These are phyloP conservation scores for Oreamnos americanus DNA, from an alignment of 2,113 vertebrate species.

Conservation along the genomic window DNA sequence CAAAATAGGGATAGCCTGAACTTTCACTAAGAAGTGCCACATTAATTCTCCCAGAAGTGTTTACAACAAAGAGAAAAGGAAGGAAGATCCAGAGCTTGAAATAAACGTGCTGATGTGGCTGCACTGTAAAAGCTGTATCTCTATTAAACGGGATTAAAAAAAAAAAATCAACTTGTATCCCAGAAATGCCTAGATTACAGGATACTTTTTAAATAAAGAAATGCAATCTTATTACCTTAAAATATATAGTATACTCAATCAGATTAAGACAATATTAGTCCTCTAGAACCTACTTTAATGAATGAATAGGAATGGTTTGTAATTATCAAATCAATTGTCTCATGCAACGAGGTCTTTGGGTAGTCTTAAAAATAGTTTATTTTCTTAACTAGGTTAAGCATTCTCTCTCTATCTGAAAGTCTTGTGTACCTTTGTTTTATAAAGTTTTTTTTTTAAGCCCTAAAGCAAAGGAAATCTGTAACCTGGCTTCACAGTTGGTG, in stretches of 20 bases:
- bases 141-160: background rate
- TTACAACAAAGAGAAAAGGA: constrained; percentile 50
- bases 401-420: background rate
- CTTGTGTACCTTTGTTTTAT: background rate
- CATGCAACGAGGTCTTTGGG: background rate
- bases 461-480: background rate
- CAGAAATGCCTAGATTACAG: background rate
- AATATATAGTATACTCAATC: background rate
- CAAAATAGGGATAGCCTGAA: constrained; percentile 8
- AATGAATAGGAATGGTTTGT: constrained; percentile 4
- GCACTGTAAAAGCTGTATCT: background rate
- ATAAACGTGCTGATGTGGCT: background rate
- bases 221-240: constrained; percentile 19
- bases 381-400: constrained; percentile 17
- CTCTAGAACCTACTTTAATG: constrained; percentile 6
- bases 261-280: background rate
- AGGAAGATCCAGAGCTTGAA: constrained; percentile 13
- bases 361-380: constrained; percentile 28
- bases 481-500: background rate
- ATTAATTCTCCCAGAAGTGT: constrained; percentile 44
- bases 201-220: constrained; percentile 30
- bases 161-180: background rate
- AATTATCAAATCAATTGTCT: constrained; percentile 27
- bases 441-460: background rate
- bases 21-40: constrained; percentile 21